These are phyloP conservation scores for Ferrisia virgata DNA, from an alignment of 2,888 invertebrate species.

Conservation along the genomic window DNA sequence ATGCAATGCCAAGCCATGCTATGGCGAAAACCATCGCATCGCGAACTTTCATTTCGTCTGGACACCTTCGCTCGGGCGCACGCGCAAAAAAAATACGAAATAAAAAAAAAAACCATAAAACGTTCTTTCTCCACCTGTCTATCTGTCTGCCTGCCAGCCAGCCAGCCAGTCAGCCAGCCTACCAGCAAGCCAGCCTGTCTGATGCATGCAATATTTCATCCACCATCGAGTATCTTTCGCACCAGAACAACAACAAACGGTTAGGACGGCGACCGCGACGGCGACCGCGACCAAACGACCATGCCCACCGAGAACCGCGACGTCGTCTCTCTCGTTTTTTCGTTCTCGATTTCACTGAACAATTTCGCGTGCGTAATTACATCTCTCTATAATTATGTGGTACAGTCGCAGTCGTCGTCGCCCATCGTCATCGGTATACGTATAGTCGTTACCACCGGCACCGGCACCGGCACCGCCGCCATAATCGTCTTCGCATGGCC, in stretches of 20 bases:
- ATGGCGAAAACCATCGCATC: background rate
- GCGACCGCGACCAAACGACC: background rate
- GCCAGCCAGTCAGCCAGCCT: no score
- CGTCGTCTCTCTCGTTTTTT: no score
- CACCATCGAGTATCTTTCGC: background rate
- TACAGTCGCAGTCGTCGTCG: background rate
- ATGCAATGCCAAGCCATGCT: background rate
- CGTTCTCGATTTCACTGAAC: constrained; percentile 8
- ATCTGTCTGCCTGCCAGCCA: background rate
- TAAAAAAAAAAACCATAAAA: background rate
- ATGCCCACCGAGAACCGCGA: background rate
- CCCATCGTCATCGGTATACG: no score
- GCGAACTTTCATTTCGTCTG: background rate
- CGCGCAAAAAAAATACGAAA: background rate
- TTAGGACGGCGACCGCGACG: background rate
- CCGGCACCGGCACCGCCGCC: background rate
- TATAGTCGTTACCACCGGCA: no score
- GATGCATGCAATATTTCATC: background rate
- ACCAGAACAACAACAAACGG: background rate
- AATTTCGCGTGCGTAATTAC: constrained; percentile 10
- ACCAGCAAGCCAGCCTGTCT: no score
- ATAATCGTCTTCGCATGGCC: background rate
- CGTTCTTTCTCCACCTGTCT: background rate
- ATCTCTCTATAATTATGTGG: background rate
- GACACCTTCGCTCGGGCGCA: background rate